phyloP scores from a whole-genome alignment of 2,888 invertebrate species.

The Apodemia hepburni region DNA sequence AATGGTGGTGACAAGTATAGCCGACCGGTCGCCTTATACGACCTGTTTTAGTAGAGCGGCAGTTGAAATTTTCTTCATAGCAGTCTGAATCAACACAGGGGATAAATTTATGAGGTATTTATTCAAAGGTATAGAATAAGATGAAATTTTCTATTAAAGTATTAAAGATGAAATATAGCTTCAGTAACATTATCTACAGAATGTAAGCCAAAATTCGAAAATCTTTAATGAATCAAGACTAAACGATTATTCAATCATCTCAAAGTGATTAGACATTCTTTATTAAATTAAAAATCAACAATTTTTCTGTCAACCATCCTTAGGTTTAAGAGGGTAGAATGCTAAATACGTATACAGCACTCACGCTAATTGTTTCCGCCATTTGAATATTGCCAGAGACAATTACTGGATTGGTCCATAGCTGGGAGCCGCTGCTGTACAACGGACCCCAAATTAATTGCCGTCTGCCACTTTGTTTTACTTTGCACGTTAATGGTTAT shows the following conservation, averaged over 20 bases:
- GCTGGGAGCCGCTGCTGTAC: constrained; percentile 48
- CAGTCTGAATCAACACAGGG: too few species aligned
- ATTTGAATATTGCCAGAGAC: constrained; percentile 78
- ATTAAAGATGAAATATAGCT: too few species aligned
- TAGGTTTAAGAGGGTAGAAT: constrained; percentile 35
- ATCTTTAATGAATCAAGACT: neutral
- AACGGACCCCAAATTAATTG: constrained; percentile 71
- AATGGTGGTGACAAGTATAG: too few species aligned
- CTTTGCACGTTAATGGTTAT: constrained; percentile 39
- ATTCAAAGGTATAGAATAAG: too few species aligned
- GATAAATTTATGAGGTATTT: too few species aligned
- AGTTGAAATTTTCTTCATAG: too few species aligned
- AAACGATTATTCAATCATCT: neutral
- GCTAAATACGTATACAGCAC: constrained; percentile 62
- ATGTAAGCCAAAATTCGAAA: too few species aligned
- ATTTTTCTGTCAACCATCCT: constrained; percentile 29
- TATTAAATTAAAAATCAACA: constrained; percentile 16
- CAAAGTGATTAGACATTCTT: neutral
- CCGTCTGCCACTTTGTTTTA: constrained; percentile 69
- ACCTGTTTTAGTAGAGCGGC: too few species aligned
- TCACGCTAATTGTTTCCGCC: constrained; percentile 78
- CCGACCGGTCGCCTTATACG: too few species aligned
- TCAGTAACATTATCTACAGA: too few species aligned
- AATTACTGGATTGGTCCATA: constrained; percentile 75
- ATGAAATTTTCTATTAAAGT: too few species aligned